Base-by-base conservation (phyloP, 2,113 vertebrate species). In the Phasianus colchicus region DNA sequence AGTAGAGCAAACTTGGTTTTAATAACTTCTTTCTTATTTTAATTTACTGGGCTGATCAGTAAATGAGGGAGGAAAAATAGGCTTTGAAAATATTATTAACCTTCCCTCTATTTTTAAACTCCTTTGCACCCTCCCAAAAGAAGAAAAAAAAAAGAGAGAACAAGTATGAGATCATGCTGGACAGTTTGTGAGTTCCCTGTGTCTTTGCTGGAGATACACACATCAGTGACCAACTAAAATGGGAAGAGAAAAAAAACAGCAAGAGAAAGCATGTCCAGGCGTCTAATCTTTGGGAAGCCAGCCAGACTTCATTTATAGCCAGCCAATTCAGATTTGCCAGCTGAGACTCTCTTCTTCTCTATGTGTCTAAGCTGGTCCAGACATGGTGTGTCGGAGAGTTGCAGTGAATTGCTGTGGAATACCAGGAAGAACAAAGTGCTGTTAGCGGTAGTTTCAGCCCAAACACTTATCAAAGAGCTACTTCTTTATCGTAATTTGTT, bases 381-480 rank as follows among this genome's bases (percentile, higher is more conserved):
- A 98, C 91, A 92, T 91, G 89, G 95, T 97, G 96, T 98, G 95
- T 96, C 96, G 97, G 95, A 96, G 96, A 93, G 97, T 97, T 90
- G 92, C 96, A 97, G 91, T 77, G 92, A 97, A 94, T 96, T 90
- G 87, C 96, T 96, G 89, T 94, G 96, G 96, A 98, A 97, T 95
- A 98, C 96, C 90, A 97, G 95, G 94, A 97, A 96, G 97, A 98
- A 98, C 96, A 97, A 98, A 98, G 96, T 94, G 73, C 74, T 93
- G 43, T 90, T 76, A 95, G 96, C 75, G 96, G 90, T 88, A 11
- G 88, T 97, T 97, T 97, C 95, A 96, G 92, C 90, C 77, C 94
- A 96, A 96, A 97, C 5, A 16, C 84, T 96, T 96, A 98, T 97
- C 97, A 98, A 98, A 99, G 97, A 97, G 90, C 82, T 96, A 95